Conservation (phyloP, 1,140 invertebrate species). For the Ceratosolen fusciceps region DNA sequence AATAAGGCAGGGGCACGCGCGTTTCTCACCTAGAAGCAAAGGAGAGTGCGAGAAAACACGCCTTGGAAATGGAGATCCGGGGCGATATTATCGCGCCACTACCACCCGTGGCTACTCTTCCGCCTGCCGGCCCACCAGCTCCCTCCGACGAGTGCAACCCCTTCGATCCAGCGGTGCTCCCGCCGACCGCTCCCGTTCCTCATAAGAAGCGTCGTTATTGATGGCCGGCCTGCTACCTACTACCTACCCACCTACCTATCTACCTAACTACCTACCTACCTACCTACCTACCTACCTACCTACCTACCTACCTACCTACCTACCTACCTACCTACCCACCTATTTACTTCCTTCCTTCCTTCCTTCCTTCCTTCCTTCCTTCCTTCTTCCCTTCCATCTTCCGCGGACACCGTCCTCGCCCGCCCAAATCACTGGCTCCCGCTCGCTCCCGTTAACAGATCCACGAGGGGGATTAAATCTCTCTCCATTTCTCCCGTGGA, state of each 20-base stretch:
- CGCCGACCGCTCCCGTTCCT: constrained; percentile 39
- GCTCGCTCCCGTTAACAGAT: constrained; percentile 43
- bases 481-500: not conserved
- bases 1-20: constrained; percentile 6
- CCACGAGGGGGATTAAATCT: constrained; percentile 13
- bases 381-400: too few species aligned
- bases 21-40: not conserved
- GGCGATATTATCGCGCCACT: constrained; percentile 54
- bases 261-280: too few species aligned
- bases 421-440: constrained; percentile 52
- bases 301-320: too few species aligned
- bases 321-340: too few species aligned
- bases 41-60: constrained; percentile 25
- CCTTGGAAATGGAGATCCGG: constrained; percentile 58
- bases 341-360: too few species aligned
- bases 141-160: constrained; percentile 15
- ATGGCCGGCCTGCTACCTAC: constrained; percentile 53
- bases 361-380: too few species aligned
- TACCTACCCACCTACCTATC: too few species aligned
- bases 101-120: constrained; percentile 62
- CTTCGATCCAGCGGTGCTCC: not conserved
- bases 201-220: constrained; percentile 49
- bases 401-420: too few species aligned
- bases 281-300: too few species aligned
- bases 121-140: constrained; percentile 52